Percentiles rank a stretch among this genome's conserved stretches.
Evolutionary conservation across 2,888 invertebrate genomes (phyloP).

Genomic region (Psylliodes chrysocephalus): DNA sequence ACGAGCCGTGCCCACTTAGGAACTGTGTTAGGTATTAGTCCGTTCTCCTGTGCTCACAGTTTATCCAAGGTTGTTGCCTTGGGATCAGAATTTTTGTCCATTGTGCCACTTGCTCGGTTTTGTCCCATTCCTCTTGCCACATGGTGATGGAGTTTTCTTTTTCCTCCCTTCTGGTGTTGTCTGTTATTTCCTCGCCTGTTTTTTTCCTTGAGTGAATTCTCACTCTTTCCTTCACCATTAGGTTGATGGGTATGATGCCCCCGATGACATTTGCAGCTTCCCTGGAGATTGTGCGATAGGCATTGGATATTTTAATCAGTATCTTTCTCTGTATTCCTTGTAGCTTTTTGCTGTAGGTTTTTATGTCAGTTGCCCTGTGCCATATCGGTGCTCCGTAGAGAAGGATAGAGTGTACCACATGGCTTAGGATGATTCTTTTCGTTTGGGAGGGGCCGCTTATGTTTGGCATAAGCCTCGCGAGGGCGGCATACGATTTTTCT

Average conservation of each 20-base stretch:
- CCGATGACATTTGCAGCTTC: conserved; percentile 3
- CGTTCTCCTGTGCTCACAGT: no score
- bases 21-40: no score
- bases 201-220: background rate
- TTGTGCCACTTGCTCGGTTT: no score
- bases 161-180: no score
- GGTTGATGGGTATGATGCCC: background rate
- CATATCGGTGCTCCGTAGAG: conserved; percentile 17
- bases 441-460: background rate
- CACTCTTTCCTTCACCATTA: background rate
- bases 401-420: conserved; percentile 11
- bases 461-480: conserved; percentile 5
- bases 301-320: background rate
- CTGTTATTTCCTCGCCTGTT: no score
- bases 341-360: background rate
- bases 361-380: background rate
- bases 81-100: no score
- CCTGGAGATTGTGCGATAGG: conserved; percentile 12
- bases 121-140: no score
- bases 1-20: no score
- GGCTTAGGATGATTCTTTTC: background rate
- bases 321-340: conserved; percentile 5
- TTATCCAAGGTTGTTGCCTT: no score
- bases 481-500: background rate
- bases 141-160: no score